Base-by-base conservation (phyloP, 2,797 vertebrate species). In the Chelmon rostratus region DNA sequence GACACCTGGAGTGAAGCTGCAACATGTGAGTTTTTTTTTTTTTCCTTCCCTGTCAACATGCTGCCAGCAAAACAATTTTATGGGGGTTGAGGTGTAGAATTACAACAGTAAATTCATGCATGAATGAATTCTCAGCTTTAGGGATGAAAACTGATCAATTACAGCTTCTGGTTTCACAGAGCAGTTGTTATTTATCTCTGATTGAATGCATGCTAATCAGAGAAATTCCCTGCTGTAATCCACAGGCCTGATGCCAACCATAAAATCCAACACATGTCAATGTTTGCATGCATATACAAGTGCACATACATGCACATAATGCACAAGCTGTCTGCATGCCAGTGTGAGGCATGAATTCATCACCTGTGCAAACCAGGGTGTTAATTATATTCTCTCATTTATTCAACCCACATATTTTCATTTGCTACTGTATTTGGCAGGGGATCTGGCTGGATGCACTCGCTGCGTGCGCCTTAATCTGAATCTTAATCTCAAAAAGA, bases 401-500 rank as follows among this genome's bases (percentile, higher is more conserved):
- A 63, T 61, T 54, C 33, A 40, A 15, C 25, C 16, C 38, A 63
- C 12, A 28, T 47, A 3, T 44, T 58, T 58, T 38, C 7, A 73
- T 68, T 71, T 77, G 23, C 10, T 54, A n/a, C n/a, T n/a, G n/a
- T n/a, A 12, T 72, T 66, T 83, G 66, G 31, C 66, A 58, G 28
- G n/a, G 19, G 23, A 71, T 66, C 38, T 3, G 6, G 1, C 10
- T 52, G 52, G 50, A 78, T 76, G 66, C 18, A 37, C 28, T 62
- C 21, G 52, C 28, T 25, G n/a, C 61, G 23, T 25, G 33, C 44
- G n/a, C n/a, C n/a, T n/a, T n/a, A n/a, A n/a, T 57, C 72, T 68
- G 44, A 33, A 68, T 78, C 42, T 81, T 57, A 5, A 70, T 33
- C 47, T 31, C n/a, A 16, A 23, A 65, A 8, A 65, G 10, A 63